Evolutionary conservation across 2,888 invertebrate species (phyloP), one percentile per base, ranked within the genome.

Genomic region (Drosophila diplacantha): DNA sequence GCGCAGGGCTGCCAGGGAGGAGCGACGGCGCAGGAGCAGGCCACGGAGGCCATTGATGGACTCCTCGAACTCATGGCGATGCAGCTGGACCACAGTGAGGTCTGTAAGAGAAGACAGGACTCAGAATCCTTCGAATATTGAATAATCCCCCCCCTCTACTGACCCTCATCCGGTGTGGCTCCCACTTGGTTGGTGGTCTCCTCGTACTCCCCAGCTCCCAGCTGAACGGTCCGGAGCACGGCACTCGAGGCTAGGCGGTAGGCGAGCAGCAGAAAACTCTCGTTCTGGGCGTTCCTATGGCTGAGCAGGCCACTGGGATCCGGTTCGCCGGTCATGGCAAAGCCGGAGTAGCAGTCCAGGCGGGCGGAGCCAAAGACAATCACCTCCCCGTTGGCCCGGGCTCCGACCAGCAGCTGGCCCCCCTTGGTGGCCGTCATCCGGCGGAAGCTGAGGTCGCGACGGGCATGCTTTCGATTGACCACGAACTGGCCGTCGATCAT

Each of bases 301-400:
- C 71, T 75, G 4, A 77, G 62, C 16, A 87, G 38, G 5, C 73
- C 70, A n/a, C 52, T 69, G 3, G 85, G 75, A 24, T 80, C 66
- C 11, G 47, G 31, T 7, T 74, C 69, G 0, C 72, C 69, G 0
- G 60, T 65, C 22, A 63, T 24, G 5, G 35, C 35, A 20, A 85
- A 86, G 24, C 81, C 85, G 16, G 77, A 83, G 55, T 82, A 86
- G 60, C 87, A 87, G 53, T 87, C 85, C 67, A 87, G 57, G 2
- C 81, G 81, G 8, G 77, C 69, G 52, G 72, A 85, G 5, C 83
- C 76, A 51, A 82, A 86, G 14, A 86, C 73, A 35, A 80, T 52
- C 4, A 87, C 70, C 29, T 83, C 82, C 2, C 78, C 83, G 26
- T 75, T 83, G 37, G 44, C 20, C 2, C 82, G 79, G 0, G 81